These are phyloP conservation scores for Merodon equestris DNA, from an alignment of 2,888 invertebrate genomes.

Conservation along the genomic window DNA sequence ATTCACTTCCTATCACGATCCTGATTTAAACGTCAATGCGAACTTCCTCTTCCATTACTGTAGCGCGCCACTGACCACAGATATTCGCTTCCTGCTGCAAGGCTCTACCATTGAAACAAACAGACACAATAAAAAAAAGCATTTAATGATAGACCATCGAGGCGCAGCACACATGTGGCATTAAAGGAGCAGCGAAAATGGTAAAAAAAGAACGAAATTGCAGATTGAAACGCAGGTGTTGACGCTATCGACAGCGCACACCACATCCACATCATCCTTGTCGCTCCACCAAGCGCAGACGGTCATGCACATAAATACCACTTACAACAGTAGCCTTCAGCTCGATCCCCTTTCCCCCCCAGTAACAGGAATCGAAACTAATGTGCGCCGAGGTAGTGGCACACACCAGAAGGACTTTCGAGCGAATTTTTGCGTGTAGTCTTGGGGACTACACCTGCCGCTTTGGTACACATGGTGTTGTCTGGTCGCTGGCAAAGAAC, in stretches of 20 bases:
- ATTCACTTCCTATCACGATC: no score
- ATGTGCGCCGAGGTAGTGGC: background rate
- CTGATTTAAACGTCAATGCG: no score
- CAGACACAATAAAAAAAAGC: no score
- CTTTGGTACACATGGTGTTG: background rate
- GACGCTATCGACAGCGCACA: conserved; percentile 13
- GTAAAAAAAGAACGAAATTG: conserved; percentile 17
- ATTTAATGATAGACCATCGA: no score
- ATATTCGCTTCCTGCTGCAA: no score
- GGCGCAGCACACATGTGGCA: conserved; percentile 4
- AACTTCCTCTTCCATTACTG: background rate
- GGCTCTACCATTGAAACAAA: no score
- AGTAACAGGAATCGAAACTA: no score
- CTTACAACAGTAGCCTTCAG: conserved; percentile 5
- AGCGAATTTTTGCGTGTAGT: conserved; percentile 22
- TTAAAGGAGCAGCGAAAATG: background rate
- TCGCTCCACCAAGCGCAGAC: conserved; percentile 8
- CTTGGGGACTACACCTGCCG: conserved; percentile 45
- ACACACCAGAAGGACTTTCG: conserved; percentile 45
- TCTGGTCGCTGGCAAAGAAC: conserved; percentile 12
- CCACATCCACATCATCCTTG: background rate
- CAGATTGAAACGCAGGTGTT: conserved; percentile 51
- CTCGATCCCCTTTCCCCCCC: no score
- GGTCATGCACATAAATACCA: conserved; percentile 17
- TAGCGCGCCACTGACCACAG: background rate